Base-by-base conservation (phyloP, 2,888 invertebrate genomes). In the Pristionchus entomophagus region DNA sequence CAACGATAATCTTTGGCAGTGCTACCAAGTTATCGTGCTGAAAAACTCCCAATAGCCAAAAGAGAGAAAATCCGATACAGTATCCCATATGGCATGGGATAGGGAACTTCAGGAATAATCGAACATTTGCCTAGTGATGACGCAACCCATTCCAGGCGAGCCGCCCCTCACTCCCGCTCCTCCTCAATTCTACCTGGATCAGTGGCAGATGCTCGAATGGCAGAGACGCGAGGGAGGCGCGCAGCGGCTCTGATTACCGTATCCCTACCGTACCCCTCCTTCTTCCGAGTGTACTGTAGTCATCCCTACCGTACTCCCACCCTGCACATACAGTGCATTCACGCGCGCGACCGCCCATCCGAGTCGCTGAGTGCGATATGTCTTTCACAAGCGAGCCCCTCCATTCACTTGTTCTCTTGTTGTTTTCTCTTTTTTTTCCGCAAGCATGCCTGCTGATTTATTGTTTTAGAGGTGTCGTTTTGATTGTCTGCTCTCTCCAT, bases 111-210 rank as follows among this genome's bases (percentile, higher is more conserved):
- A n/a, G n/a, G n/a, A n/a, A n/a, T n/a, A n/a, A n/a, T n/a, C n/a
- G n/a, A n/a, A n/a, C n/a, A n/a, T n/a, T n/a, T n/a, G n/a, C n/a
- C n/a, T n/a, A 56, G 19, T 56, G 56, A 65, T 65, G 32, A 65
- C 14, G 10, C 29, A 65, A 29, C 29, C 32, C 32, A 65, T 29
- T 65, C 14, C 69, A 84, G 84, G 84, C 32, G 84, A 84, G 56
- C 26, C 53, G 12, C 73, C 84, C 32, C 53, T 84, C 26, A 73
- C 73, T 32, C 84, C 84, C 1, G 73, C 73, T 2, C 51, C 84
- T 14, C 84, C 84, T 10, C 26, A 59, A 22, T 69, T 51, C 84
- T 84, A 84, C 73, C 56, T 84, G 10, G 84, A 84, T 32, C 84
- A 84, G 69, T 84, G 38, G 38, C 32, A 73, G 32, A 45, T 65